These are phyloP conservation scores for Pseudopipra pipra DNA, from an alignment of 2,113 vertebrate genomes.

Conservation along the genomic window DNA sequence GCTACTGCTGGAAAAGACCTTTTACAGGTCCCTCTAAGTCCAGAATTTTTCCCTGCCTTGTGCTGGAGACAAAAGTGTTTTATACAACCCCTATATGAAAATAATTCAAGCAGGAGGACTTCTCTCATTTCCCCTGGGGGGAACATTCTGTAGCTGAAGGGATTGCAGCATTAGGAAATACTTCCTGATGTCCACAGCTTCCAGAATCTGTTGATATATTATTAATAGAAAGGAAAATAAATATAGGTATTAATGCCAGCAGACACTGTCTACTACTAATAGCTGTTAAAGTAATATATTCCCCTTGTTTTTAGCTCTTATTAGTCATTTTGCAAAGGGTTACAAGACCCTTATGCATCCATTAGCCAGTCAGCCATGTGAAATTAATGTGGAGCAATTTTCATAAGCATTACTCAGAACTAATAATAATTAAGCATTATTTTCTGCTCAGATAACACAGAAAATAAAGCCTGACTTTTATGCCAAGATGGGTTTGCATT, in stretches of 20 bases:
- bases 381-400: conserved; percentile 71
- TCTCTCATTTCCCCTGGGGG: conserved; percentile 26
- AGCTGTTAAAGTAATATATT: conserved; percentile 64
- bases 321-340: conserved; percentile 67
- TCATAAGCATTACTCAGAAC: conserved; percentile 67
- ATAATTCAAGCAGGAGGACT: conserved; percentile 28
- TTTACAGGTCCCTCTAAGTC: background rate
- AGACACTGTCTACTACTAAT: conserved; percentile 52
- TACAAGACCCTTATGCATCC: conserved; percentile 64
- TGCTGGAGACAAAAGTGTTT: background rate
- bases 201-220: conserved; percentile 59
- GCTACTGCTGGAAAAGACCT: background rate
- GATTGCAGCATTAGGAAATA: conserved; percentile 41
- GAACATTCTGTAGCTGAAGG: conserved; percentile 20
- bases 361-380: conserved; percentile 68
- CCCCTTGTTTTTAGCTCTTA: conserved; percentile 62
- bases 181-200: conserved; percentile 20
- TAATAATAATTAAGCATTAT: conserved; percentile 72
- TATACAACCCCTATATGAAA: background rate
- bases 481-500: conserved; percentile 65
- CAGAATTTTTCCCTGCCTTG: background rate
- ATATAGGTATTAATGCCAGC: conserved; percentile 61
- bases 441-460: conserved; percentile 69
- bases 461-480: conserved; percentile 66
- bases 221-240: conserved; percentile 68